Conservation (phyloP, 2,113 vertebrate species). For the Otocyon megalotis region DNA sequence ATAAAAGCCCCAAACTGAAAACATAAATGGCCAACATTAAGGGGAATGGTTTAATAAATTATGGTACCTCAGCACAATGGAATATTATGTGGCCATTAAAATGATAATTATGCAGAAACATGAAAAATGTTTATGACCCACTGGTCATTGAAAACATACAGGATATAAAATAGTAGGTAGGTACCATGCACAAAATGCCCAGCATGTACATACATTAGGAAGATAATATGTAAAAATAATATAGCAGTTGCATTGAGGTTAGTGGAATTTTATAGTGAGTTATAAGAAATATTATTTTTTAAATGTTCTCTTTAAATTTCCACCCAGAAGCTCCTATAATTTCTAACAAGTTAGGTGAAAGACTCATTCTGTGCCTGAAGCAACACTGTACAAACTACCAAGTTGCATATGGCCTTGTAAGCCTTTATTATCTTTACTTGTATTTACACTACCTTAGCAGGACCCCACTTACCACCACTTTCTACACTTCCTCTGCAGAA, state of each 20-base stretch:
- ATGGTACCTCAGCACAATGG: constrained; percentile 77
- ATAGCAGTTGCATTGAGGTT: not conserved
- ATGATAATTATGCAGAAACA: constrained; percentile 80
- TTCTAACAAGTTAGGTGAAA: not conserved
- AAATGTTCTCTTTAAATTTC: constrained; percentile 60
- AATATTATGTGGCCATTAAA: constrained; percentile 83
- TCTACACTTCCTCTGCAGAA: not conserved
- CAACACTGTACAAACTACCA: not conserved
- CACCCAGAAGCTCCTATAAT: not conserved
- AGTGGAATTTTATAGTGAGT: constrained; percentile 24
- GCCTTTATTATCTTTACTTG: not conserved
- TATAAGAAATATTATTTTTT: constrained; percentile 52
- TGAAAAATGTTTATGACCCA: constrained; percentile 79
- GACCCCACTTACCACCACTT: not conserved
- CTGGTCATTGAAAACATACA: constrained; percentile 74
- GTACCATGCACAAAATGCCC: not conserved
- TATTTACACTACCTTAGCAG: not conserved
- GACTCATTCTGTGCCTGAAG: not conserved
- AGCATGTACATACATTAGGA: not conserved
- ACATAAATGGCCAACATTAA: constrained; percentile 79
- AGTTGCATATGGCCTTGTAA: not conserved
- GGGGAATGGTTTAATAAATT: constrained; percentile 82
- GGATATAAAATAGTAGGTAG: constrained; percentile 65
- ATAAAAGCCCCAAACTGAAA: constrained; percentile 75
- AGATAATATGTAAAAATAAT: constrained; percentile 38